Evolutionary conservation across 2,113 vertebrate genomes (phyloP).

Genomic region (Cricetomys ansorgei): DNA sequence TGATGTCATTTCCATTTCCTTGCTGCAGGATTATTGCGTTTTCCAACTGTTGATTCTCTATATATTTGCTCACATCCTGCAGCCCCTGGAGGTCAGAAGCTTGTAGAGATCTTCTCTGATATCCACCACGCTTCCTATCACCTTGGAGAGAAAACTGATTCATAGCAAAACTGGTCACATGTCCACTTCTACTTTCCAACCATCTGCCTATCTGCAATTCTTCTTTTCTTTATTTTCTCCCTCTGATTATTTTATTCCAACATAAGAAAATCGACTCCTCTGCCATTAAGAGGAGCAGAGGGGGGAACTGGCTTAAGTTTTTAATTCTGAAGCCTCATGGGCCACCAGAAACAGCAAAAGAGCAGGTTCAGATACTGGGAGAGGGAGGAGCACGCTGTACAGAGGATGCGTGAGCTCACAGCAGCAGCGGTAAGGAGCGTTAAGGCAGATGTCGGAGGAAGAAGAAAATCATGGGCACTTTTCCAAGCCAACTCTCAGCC

Average conservation of each 20-base stretch:
- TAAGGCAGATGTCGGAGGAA: background rate
- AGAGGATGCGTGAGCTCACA: background rate
- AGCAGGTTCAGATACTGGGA: background rate
- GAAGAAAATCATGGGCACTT: background rate
- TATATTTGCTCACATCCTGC: background rate
- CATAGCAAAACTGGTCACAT: background rate
- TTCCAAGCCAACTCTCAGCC: background rate
- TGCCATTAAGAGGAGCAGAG: background rate
- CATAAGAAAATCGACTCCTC: background rate
- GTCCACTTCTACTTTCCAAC: background rate
- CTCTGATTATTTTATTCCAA: slow-evolving; percentile 11
- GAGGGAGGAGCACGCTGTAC: background rate
- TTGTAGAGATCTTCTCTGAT: background rate
- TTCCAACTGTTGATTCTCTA: background rate
- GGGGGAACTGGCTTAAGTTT: background rate
- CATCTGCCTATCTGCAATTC: background rate
- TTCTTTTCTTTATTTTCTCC: slow-evolving; percentile 4
- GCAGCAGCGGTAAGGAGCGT: background rate
- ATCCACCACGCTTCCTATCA: background rate
- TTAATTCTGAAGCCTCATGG: slow-evolving; percentile 6
- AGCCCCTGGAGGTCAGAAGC: background rate
- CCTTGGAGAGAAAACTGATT: background rate
- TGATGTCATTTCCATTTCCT: slow-evolving; percentile 32
- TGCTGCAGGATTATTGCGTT: background rate
- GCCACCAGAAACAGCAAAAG: background rate